Percentiles rank a stretch among this genome's conserved stretches.
These are phyloP conservation scores for Microhierax caerulescens DNA, from an alignment of 2,797 vertebrate species.

Conservation along the genomic window DNA sequence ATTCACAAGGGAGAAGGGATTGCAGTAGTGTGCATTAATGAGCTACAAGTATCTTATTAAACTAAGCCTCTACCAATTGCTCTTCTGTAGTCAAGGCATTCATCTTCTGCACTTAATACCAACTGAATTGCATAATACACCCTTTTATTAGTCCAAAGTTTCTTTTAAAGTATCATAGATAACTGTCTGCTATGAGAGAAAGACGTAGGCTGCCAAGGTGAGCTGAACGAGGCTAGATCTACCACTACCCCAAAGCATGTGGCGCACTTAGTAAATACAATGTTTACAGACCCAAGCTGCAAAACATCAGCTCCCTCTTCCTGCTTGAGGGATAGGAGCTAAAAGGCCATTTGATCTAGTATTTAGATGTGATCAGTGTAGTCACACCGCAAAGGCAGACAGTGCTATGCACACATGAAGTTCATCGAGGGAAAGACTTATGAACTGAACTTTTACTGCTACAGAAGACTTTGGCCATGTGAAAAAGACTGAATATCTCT, in stretches of 20 bases:
- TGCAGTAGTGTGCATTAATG: background rate
- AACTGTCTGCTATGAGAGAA: background rate
- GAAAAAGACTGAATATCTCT: background rate
- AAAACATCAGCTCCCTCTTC: background rate
- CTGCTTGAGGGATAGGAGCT: background rate
- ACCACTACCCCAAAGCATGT: background rate
- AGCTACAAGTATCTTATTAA: background rate
- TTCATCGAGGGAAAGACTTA: background rate
- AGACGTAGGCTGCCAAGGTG: background rate
- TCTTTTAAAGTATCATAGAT: background rate
- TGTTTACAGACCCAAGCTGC: background rate
- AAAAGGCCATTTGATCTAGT: background rate
- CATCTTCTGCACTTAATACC: background rate
- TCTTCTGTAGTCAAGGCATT: background rate
- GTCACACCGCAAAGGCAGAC: background rate
- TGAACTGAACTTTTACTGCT: background rate
- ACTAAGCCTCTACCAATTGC: background rate
- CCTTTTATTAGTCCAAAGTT: background rate
- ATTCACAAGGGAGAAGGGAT: background rate
- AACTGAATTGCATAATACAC: background rate
- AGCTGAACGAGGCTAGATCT: background rate
- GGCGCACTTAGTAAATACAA: background rate
- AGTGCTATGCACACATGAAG: fast-evolving
- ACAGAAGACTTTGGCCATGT: background rate
- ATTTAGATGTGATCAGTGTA: background rate